Conservation (phyloP, 2,797 vertebrate species). For the Calcarius lapponicus region DNA sequence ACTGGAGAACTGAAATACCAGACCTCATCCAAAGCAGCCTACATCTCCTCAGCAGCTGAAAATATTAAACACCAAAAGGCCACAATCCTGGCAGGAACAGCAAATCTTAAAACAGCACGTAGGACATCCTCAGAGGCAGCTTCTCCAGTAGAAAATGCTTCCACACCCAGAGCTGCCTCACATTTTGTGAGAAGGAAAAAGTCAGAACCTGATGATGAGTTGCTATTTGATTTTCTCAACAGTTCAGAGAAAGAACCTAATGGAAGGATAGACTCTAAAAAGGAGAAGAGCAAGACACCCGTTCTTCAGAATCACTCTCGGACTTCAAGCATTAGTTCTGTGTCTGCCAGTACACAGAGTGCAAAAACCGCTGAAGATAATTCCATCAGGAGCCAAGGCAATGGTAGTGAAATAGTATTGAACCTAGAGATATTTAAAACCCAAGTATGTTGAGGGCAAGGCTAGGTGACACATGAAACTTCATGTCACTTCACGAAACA, state of each 20-base stretch:
- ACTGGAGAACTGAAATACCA: conserved; percentile 67
- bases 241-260: conserved; percentile 88
- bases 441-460: background rate
- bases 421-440: conserved; percentile 26
- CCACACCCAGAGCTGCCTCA: conserved; percentile 77
- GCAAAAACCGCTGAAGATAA: conserved; percentile 83
- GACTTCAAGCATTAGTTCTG: conserved; percentile 83
- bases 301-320: conserved; percentile 80
- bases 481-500: background rate
- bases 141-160: conserved; percentile 59
- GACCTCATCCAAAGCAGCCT: conserved; percentile 72
- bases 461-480: background rate
- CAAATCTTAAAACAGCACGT: conserved; percentile 73
- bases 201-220: conserved; percentile 89
- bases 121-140: conserved; percentile 52
- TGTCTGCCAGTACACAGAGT: conserved; percentile 80
- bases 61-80: conserved; percentile 88
- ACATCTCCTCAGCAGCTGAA: conserved; percentile 86
- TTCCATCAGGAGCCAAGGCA: conserved; percentile 78
- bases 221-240: conserved; percentile 97
- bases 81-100: conserved; percentile 82
- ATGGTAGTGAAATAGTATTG: conserved; percentile 79
- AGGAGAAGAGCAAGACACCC: conserved; percentile 78
- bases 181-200: conserved; percentile 92
- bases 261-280: conserved; percentile 82